Evolutionary conservation across 2,888 invertebrate genomes (phyloP), one percentile per base, ranked within the genome.

Genomic region (Apodemia mormo): DNA sequence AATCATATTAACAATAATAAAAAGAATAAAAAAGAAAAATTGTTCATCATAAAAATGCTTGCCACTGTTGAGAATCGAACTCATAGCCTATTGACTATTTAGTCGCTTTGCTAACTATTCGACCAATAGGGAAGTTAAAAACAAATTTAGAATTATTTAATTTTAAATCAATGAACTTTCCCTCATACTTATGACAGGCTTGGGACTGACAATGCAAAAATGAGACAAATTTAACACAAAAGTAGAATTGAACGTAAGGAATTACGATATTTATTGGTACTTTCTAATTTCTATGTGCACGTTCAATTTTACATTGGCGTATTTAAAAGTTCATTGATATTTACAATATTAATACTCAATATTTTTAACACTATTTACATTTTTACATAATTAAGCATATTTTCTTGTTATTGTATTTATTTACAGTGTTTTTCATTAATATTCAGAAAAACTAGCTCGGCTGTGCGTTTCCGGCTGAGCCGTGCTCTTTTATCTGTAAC

Each of bases 361-460:
- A n/a, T n/a, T n/a, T n/a, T n/a, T 12, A 64, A 37, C 64, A 33
- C 33, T 33, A 33, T 33, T 33, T 33, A 33, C 33, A 33, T 33
- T 33, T 33, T 33, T 33, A 33, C 30, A 64, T 22, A 30, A 2
- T 33, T 33, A 64, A 10, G 14, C 9, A 64, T 30, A 10, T 49
- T 10, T 12, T 12, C 9, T 49, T 49, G 3, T 14, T 12, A 49
- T 49, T 49, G 0, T 33, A 33, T 33, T 33, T 33, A 33, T 33
- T 33, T 33, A 33, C 33, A 33, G 1, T 49, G 14, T 14, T 12
- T 49, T 49, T 14, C 40, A 33, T 72, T 72, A 12, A 49, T 64
- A 40, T 69, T 66, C 37, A 71, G 58, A 68, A 72, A 72, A 22
- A 71, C 66, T 10, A 71, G 49, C 43, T 69, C 70, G 43, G 70